Evolutionary conservation across 2,888 invertebrate genomes (phyloP).

Genomic region (Caenorhabditis becei): DNA sequence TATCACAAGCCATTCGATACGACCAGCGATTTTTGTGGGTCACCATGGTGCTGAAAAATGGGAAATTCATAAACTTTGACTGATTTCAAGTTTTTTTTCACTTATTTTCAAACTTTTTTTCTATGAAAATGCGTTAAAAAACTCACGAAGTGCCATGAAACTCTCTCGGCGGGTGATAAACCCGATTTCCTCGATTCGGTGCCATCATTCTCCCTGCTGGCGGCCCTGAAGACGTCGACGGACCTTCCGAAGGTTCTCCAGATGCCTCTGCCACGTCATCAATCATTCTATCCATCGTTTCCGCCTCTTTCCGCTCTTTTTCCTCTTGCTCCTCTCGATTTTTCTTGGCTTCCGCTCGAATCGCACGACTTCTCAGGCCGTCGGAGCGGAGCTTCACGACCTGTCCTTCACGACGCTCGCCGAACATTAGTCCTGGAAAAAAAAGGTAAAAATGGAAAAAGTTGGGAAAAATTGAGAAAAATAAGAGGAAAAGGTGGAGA

Average conservation of each 20-base stretch:
- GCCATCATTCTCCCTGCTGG: background rate
- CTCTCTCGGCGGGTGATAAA: constrained; percentile 32
- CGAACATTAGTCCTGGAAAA: constrained; percentile 37
- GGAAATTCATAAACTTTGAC: too few species aligned
- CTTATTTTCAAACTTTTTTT: background rate
- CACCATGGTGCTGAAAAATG: constrained; percentile 52
- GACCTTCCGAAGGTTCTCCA: background rate
- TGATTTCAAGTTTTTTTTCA: background rate
- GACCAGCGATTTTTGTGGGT: constrained; percentile 56
- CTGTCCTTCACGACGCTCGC: constrained; percentile 21
- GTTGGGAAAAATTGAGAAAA: background rate
- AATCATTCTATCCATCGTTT: background rate
- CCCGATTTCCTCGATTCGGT: constrained; percentile 16
- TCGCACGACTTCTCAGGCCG: constrained; percentile 28
- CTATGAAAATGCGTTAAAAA: background rate
- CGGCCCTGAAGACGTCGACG: background rate
- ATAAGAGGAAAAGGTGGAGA: background rate
- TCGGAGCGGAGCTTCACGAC: constrained; percentile 31
- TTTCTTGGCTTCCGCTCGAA: constrained; percentile 9
- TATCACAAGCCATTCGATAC: constrained; percentile 53
- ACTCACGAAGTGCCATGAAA: constrained; percentile 49
- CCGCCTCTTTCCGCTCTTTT: background rate
- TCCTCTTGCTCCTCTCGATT: constrained; percentile 3
- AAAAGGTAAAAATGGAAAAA: background rate
- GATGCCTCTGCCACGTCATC: constrained; percentile 15